Evolutionary conservation across 2,888 invertebrate genomes (phyloP).

Genomic region (Agrotis ipsilon): DNA sequence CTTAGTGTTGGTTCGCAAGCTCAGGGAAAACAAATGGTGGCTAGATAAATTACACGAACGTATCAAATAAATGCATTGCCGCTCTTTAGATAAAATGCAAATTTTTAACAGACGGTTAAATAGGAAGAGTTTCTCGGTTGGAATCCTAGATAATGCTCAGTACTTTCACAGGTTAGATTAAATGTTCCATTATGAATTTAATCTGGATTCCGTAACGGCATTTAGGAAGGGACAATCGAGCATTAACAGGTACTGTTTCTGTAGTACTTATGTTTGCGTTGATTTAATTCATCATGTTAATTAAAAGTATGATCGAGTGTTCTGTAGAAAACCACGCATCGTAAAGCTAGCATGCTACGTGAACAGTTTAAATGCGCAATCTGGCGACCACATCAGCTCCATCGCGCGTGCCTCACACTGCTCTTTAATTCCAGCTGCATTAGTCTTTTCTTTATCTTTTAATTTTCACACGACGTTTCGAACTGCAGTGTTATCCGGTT

Average conservation of each 20-base stretch:
- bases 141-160: constrained; percentile 51
- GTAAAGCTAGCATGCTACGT: background rate
- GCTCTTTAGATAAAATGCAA: constrained; percentile 63
- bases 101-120: constrained; percentile 57
- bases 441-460: constrained; percentile 41
- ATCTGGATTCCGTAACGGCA: constrained; percentile 36
- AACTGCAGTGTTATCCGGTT: constrained; percentile 42
- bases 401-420: constrained; percentile 26
- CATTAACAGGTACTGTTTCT: constrained; percentile 16
- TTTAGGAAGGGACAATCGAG: constrained; percentile 36
- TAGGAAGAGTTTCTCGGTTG: constrained; percentile 47
- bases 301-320: background rate
- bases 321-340: background rate
- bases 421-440: constrained; percentile 38
- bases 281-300: background rate
- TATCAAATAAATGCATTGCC: constrained; percentile 62
- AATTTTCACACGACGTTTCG: constrained; percentile 48
- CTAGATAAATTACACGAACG: constrained; percentile 57
- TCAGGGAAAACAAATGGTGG: constrained; percentile 57
- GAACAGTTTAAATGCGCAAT: constrained; percentile 19
- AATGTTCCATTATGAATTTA: constrained; percentile 44
- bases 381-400: constrained; percentile 10
- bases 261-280: background rate
- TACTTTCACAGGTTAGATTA: constrained; percentile 48
- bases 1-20: constrained; percentile 52